phyloP scores from a whole-genome alignment of 1,140 invertebrate species.

The Drosophila teissieri region DNA sequence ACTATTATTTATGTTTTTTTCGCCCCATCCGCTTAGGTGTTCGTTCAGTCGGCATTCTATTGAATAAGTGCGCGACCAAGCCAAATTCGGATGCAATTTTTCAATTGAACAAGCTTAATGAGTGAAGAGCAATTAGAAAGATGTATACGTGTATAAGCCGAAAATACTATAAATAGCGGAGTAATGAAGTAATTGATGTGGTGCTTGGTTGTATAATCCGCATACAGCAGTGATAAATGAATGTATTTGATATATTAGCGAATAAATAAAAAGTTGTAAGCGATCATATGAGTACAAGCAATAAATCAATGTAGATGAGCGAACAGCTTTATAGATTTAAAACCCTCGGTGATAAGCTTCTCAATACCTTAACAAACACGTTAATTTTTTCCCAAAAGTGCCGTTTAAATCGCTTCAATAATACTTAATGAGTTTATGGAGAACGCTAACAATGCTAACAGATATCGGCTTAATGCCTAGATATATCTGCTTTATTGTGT shows the following conservation, averaged over 20 bases:
- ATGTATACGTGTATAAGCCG: constrained; percentile 17
- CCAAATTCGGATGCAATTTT: constrained; percentile 73
- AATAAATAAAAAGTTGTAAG: constrained; percentile 19
- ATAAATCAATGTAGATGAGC: constrained; percentile 14
- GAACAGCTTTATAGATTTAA: not conserved
- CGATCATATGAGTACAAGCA: not conserved
- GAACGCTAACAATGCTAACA: constrained; percentile 63
- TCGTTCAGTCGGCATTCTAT: constrained; percentile 33
- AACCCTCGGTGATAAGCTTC: constrained; percentile 9
- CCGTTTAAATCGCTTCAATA: constrained; percentile 43
- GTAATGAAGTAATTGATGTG: constrained; percentile 43
- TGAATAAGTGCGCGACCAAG: constrained; percentile 21
- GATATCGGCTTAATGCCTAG: constrained; percentile 27
- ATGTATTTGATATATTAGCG: constrained; percentile 22
- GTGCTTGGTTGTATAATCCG: constrained; percentile 22
- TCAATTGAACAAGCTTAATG: constrained; percentile 64
- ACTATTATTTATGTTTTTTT: constrained; percentile 38
- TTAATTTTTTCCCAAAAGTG: constrained; percentile 28
- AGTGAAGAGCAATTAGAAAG: constrained; percentile 51
- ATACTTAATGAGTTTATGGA: constrained; percentile 56
- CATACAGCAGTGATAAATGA: constrained; percentile 23
- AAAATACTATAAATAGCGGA: constrained; percentile 35
- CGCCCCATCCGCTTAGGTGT: constrained; percentile 29
- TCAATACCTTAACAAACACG: constrained; percentile 41
- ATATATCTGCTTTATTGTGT: constrained; percentile 67